phyloP scores from a whole-genome alignment of 2,888 invertebrate species.

The Agriopis aurantiaria region DNA sequence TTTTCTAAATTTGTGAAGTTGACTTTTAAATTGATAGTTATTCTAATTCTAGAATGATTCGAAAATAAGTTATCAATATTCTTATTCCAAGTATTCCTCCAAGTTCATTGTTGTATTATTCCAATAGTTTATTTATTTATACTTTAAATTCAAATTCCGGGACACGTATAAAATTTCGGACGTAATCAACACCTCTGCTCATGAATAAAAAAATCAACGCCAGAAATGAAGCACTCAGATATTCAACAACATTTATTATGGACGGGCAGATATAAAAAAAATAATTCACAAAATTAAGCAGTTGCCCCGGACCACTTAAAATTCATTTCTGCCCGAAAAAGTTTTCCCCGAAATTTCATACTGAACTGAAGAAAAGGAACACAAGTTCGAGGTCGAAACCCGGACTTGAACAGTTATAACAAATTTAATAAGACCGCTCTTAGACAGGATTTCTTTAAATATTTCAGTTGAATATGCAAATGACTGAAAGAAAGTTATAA shows the following conservation, averaged over 20 bases:
- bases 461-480: slow-evolving; percentile 77
- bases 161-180: not conserved
- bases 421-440: slow-evolving; percentile 74
- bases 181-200: slow-evolving; percentile 16
- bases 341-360: slow-evolving; percentile 57
- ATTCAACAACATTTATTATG: slow-evolving; percentile 40
- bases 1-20: too few species aligned
- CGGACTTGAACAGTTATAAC: slow-evolving; percentile 66
- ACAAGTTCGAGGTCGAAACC: slow-evolving; percentile 61
- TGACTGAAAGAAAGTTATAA: slow-evolving; percentile 75
- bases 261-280: slow-evolving; percentile 47
- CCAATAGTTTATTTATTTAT: too few species aligned
- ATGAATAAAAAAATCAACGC: slow-evolving; percentile 31
- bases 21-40: too few species aligned
- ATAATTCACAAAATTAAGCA: slow-evolving; percentile 58
- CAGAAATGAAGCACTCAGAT: slow-evolving; percentile 33
- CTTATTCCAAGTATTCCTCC: too few species aligned
- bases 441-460: slow-evolving; percentile 73
- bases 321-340: slow-evolving; percentile 66
- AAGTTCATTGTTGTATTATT: too few species aligned
- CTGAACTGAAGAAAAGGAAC: slow-evolving; percentile 60
- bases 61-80: too few species aligned
- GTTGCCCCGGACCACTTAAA: slow-evolving; percentile 59
- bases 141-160: not conserved
- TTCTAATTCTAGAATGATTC: too few species aligned